Base-by-base conservation (phyloP, 1,140 invertebrate species). In the Cyrtorhinus lividipennis region DNA sequence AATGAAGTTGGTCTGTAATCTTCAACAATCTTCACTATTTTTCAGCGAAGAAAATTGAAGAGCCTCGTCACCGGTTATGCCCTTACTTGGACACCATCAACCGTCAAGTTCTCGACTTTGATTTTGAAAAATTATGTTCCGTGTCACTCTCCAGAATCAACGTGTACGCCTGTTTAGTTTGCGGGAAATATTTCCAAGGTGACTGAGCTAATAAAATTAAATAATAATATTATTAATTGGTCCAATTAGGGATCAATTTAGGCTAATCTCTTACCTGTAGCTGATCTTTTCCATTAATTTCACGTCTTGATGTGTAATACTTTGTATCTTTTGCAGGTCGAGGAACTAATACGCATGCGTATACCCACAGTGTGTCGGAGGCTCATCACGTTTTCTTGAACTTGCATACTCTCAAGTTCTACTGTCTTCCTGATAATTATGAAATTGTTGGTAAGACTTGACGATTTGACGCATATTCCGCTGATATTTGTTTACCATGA, bases 61-160 rank as follows among this genome's bases (percentile, higher is more conserved):
- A 62, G 61, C 48, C 66, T 2, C 68, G 67, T 20, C 75, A 75
- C 56, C 72, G 79, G 26, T 62, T 78, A 24, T 98, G 95, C 73
- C 95, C 95, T 1, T 98, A 98, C 73, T 75, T 98, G 65, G 95
- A 98, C 71, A 96, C 94, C 18, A 98, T 98, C 53, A 96, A 98
- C 75, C 81, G 94, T 58, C 92, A 95, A 72, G 85, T 98, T 67
- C 76, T 99, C 58, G 97, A 99, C 77, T 99, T 99, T 81, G 97
- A 99, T 79, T 99, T 99, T 81, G 97, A 99, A 74, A 99, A 99
- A 74, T 76, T 99, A 2, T 99, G 97, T 73, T 99, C 95, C 0
- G 87, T 99, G 22, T 98, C 95, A 1, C 74, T 99, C 46, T 98
- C 95, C 0, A 86, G 97, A 71, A 95, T 99, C 61, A 99, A 99